phyloP scores from a whole-genome alignment of 1,140 invertebrate species.

The Cherax quadricarinatus region DNA sequence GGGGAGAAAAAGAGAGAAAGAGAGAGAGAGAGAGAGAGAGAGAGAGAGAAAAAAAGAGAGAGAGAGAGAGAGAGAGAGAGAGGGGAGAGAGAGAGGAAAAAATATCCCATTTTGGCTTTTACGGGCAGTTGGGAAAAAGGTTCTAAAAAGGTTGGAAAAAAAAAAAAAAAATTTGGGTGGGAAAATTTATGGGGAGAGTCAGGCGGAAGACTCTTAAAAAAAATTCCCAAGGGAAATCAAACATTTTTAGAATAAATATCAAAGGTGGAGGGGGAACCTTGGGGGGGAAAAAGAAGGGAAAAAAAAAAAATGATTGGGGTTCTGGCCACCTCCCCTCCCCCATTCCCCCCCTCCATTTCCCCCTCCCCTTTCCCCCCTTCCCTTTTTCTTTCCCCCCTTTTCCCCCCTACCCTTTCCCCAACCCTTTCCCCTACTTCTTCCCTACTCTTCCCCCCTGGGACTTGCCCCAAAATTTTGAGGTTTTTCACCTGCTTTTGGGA shows the following conservation, averaged over 20 bases:
- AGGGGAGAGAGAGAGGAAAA: neutral
- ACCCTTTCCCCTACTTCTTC: too few relatives aligned
- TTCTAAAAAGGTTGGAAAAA: neutral
- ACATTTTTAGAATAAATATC: neutral
- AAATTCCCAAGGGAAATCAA: neutral
- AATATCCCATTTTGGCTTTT: conserved; percentile 25
- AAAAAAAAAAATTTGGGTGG: neutral
- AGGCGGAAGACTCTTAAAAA: neutral
- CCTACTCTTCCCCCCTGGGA: neutral
- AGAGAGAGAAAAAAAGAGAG: neutral
- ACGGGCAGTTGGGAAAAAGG: conserved; percentile 36
- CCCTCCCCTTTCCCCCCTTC: too few relatives aligned
- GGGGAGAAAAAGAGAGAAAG: too few relatives aligned
- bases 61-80: neutral
- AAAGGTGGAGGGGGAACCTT: neutral
- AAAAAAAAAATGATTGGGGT: too few relatives aligned
- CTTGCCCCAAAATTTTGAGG: neutral
- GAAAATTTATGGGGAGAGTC: neutral
- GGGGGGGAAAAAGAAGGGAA: neutral
- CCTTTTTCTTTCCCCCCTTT: too few relatives aligned
- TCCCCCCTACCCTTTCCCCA: too few relatives aligned
- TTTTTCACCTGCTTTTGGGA: neutral
- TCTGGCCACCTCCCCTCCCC: too few relatives aligned
- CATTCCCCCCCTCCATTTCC: too few relatives aligned
- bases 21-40: too few relatives aligned